These are phyloP conservation scores for Terebella lapidaria DNA, from an alignment of 2,888 invertebrate species.

Conservation along the genomic window DNA sequence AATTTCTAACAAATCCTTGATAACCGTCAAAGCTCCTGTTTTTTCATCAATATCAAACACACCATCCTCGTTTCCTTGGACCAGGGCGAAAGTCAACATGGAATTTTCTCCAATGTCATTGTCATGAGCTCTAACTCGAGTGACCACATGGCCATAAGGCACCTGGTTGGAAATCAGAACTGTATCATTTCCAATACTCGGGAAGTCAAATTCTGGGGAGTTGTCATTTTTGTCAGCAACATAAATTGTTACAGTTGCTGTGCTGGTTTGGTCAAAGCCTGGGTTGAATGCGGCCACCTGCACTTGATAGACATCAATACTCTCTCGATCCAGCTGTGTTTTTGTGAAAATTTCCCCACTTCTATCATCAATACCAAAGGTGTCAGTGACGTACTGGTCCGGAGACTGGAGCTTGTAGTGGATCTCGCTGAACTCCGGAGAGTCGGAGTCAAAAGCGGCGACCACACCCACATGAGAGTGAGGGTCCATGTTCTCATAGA, in stretches of 20 bases:
- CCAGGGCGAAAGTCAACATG: constrained; percentile 2
- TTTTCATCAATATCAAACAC: constrained; percentile 12
- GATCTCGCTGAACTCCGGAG: constrained; percentile 15
- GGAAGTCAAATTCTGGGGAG: constrained; percentile 15
- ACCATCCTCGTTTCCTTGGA: constrained; percentile 10
- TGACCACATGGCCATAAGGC: constrained; percentile 4
- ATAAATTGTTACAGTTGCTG: constrained; percentile 11
- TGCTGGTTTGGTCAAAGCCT: constrained; percentile 2
- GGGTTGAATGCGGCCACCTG: constrained; percentile 1
- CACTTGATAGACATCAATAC: constrained; percentile 10
- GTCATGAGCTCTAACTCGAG: constrained; percentile 5
- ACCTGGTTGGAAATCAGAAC: constrained; percentile 10
- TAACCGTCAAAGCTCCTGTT: constrained; percentile 13
- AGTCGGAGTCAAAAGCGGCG: constrained; percentile 15
- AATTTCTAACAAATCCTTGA: background rate
- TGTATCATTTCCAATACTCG: constrained; percentile 7
- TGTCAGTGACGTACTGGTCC: background rate
- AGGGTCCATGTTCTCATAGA: constrained; percentile 11
- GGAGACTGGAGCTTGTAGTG: constrained; percentile 8
- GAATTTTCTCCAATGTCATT: constrained; percentile 6
- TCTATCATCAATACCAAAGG: constrained; percentile 13
- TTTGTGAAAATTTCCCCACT: constrained; percentile 14
- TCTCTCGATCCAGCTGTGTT: constrained; percentile 16
- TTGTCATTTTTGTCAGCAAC: constrained; percentile 21
- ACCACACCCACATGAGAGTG: constrained; percentile 15